phyloP scores from a whole-genome alignment of 1,140 invertebrate species.

The Drusus annulatus region DNA sequence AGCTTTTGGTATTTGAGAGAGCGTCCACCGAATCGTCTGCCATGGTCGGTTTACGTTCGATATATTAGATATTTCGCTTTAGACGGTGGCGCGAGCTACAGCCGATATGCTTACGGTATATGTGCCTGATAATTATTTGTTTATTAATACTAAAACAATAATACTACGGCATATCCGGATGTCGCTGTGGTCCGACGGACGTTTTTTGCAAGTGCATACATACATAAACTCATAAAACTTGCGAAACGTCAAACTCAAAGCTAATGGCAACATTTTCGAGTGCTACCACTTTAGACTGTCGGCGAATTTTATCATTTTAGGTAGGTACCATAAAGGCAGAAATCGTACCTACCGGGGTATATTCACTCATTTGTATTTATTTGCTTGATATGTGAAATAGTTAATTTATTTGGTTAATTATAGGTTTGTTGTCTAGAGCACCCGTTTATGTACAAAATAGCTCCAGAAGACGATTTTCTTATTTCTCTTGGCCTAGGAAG shows the following conservation, averaged over 20 bases:
- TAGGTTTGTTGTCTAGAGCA: no score
- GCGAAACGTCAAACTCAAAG: constrained; percentile 27
- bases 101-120: background rate
- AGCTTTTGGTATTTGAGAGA: constrained; percentile 29
- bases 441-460: no score
- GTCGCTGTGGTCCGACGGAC: background rate
- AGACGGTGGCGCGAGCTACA: background rate
- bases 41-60: constrained; percentile 18
- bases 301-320: no score
- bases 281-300: no score
- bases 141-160: constrained; percentile 34
- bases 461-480: no score
- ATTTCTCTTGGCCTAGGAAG: no score
- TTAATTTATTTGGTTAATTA: no score
- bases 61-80: background rate
- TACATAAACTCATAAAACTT: constrained; percentile 17
- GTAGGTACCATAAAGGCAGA: no score
- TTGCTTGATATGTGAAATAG: no score
- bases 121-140: constrained; percentile 3
- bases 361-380: no score
- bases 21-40: constrained; percentile 33
- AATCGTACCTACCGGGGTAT: no score
- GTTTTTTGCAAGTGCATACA: constrained; percentile 1
- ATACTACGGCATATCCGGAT: constrained; percentile 25
- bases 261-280: background rate